These are phyloP conservation scores for Podarcis muralis DNA, from an alignment of 2,113 vertebrate genomes.

Conservation along the genomic window DNA sequence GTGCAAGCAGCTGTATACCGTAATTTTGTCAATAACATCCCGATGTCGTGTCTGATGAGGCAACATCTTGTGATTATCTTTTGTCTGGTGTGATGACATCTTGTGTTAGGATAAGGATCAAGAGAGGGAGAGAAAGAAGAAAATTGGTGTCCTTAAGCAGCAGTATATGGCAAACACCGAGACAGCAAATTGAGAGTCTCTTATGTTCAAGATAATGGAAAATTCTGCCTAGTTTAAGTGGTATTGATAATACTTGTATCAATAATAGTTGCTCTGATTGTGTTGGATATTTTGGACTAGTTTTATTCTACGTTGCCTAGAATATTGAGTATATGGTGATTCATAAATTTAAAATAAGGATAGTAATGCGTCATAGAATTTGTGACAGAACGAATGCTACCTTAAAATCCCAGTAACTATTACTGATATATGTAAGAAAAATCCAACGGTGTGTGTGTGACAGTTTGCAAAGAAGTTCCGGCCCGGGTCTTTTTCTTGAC, in stretches of 20 bases:
- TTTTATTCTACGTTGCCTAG: too few species aligned
- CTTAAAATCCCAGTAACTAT: background rate
- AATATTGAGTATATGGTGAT: background rate
- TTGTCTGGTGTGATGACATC: background rate
- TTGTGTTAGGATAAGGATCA: background rate
- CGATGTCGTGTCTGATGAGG: background rate
- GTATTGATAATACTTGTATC: too few species aligned
- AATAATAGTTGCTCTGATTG: too few species aligned
- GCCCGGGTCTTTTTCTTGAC: background rate
- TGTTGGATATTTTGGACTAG: too few species aligned
- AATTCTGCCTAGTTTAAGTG: too few species aligned
- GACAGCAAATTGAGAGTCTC: background rate
- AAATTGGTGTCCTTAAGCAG: background rate
- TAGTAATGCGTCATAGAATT: background rate
- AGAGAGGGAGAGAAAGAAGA: background rate
- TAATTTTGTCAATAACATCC: background rate
- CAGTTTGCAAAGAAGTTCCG: background rate
- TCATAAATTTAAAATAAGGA: too few species aligned
- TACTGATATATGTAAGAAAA: background rate
- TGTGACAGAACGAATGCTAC: background rate
- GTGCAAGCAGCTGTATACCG: background rate
- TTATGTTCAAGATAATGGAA: background rate
- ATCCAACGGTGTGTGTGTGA: background rate
- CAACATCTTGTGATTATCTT: background rate
- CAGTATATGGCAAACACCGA: background rate